Percentiles rank a stretch among this genome's conserved stretches.
Conservation (phyloP, 2,113 vertebrate genomes). For the Leucopsar rothschildi region DNA sequence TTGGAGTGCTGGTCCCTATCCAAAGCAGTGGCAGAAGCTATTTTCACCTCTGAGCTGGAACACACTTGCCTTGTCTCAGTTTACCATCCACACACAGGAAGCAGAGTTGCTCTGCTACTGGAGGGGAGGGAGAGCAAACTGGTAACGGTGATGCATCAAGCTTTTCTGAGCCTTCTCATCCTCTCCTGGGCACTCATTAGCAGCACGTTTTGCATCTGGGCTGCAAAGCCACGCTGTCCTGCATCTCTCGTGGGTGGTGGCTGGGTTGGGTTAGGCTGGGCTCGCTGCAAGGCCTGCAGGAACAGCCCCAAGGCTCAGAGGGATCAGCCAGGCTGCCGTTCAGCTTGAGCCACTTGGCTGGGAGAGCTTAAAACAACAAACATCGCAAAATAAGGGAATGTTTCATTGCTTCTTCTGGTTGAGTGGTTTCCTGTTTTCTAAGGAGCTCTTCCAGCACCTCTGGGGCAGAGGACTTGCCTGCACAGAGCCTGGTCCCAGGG, state of each 20-base stretch:
- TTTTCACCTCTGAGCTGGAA: background rate
- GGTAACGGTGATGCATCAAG: background rate
- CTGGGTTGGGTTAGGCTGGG: background rate
- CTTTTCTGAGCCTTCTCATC: background rate
- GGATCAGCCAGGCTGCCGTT: background rate
- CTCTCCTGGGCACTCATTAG: background rate
- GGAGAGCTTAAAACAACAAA: slow-evolving; percentile 48
- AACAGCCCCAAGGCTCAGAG: background rate
- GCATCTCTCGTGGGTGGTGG: background rate
- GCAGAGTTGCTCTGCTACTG: background rate
- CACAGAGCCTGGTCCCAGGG: background rate
- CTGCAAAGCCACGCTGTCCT: slow-evolving; percentile 3
- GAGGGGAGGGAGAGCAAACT: background rate
- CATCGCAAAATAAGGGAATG: background rate
- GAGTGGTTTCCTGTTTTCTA: slow-evolving; percentile 44
- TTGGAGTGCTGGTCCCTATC: background rate
- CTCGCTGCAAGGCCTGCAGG: background rate
- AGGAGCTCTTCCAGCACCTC: slow-evolving; percentile 17
- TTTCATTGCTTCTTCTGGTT: background rate
- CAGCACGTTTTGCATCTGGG: background rate
- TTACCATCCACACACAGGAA: background rate
- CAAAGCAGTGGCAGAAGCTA: background rate
- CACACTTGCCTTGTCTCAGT: background rate
- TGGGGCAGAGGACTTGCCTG: background rate
- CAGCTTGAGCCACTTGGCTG: background rate